A percentile compares a stretch with the other conserved stretches of the same genome.
phyloP scores from a whole-genome alignment of 2,113 vertebrate genomes.

The Fregata magnificens region DNA sequence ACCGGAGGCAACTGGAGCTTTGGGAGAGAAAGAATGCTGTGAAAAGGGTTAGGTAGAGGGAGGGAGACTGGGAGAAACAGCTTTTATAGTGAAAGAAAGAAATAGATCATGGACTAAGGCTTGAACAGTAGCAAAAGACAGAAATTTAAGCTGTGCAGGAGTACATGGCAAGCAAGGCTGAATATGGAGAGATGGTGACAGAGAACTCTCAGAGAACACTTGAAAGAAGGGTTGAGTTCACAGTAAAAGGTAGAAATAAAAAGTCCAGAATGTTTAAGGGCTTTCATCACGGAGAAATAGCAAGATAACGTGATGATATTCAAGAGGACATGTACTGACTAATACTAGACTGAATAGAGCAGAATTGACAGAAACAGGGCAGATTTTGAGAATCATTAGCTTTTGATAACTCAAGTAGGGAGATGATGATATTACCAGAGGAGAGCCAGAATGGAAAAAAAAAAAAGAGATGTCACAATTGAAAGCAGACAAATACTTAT shows the following conservation, averaged over 20 bases:
- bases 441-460: background rate
- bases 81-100: background rate
- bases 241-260: background rate
- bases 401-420: background rate
- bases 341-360: background rate
- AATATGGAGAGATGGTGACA: background rate
- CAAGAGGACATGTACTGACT: background rate
- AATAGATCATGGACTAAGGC: background rate
- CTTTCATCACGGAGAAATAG: background rate
- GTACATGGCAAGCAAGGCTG: background rate
- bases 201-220: background rate
- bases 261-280: background rate
- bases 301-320: background rate
- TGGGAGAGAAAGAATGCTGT: background rate
- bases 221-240: background rate
- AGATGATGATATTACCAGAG: background rate
- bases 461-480: background rate
- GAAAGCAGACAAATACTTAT: background rate
- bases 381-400: slow-evolving; percentile 8
- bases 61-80: background rate
- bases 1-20: background rate
- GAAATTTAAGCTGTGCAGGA: background rate
- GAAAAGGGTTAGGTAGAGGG: background rate
- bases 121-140: background rate
- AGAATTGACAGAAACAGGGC: slow-evolving; percentile 5